Conservation (phyloP, 2,888 invertebrate species). For the Ctena decussata region DNA sequence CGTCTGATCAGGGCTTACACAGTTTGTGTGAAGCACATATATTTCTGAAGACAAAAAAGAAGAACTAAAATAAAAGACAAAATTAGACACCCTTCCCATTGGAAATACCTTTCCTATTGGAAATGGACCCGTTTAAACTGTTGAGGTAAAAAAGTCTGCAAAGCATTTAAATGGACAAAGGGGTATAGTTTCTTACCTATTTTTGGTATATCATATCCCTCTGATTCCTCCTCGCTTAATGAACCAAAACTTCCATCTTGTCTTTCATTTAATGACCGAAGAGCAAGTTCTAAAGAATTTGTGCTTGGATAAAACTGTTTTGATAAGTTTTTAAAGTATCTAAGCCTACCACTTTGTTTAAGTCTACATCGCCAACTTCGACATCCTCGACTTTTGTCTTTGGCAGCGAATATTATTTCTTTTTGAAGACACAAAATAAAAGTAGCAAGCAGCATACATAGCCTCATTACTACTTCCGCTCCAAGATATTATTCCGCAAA, state of each 20-base stretch:
- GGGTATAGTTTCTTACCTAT: slow-evolving; percentile 52
- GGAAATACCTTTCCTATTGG: too few species aligned
- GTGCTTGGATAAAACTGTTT: slow-evolving; percentile 49
- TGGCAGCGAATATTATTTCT: slow-evolving; percentile 26
- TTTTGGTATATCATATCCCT: slow-evolving; percentile 63
- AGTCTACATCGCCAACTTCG: slow-evolving; percentile 54
- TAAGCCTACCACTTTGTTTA: slow-evolving; percentile 43
- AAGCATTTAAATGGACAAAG: too few species aligned
- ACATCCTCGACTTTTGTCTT: slow-evolving; percentile 41
- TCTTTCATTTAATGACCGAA: slow-evolving; percentile 52
- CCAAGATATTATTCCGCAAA: neutral
- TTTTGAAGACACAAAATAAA: slow-evolving; percentile 57
- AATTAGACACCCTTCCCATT: too few species aligned
- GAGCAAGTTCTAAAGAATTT: slow-evolving; percentile 50
- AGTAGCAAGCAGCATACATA: slow-evolving; percentile 54
- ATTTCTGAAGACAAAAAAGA: too few species aligned
- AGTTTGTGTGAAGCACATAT: too few species aligned
- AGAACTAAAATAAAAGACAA: too few species aligned
- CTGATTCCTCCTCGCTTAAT: slow-evolving; percentile 37
- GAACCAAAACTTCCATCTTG: slow-evolving; percentile 48
- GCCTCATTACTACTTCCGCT: slow-evolving; percentile 48
- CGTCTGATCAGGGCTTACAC: too few species aligned
- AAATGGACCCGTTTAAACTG: too few species aligned
- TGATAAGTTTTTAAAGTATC: slow-evolving; percentile 49
- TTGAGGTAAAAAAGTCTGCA: too few species aligned